A percentile compares a stretch with the other conserved stretches of the same genome.
Evolutionary conservation across 2,888 invertebrate species (phyloP).

Genomic region (Gonocerus acuteangulatus): DNA sequence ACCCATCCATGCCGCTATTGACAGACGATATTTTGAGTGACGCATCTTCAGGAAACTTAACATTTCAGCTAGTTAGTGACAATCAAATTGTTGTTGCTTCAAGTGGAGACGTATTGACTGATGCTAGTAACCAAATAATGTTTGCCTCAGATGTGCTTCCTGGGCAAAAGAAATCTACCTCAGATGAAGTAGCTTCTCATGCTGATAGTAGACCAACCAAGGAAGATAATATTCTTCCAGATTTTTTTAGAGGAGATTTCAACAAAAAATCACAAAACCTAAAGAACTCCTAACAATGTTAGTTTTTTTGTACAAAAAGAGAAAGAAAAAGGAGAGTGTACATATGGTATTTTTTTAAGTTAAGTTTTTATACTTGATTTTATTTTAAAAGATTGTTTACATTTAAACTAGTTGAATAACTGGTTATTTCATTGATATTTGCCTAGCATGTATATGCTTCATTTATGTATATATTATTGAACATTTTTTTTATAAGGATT

Average conservation of each 20-base stretch:
- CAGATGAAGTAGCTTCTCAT: no score
- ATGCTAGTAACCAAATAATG: not conserved
- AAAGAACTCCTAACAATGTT: no score
- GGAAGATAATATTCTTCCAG: conserved; percentile 20
- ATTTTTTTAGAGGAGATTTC: conserved; percentile 19
- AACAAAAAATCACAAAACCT: conserved; percentile 7
- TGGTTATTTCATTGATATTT: no score
- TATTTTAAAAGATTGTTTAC: no score
- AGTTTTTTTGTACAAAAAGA: no score
- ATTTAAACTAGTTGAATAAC: no score
- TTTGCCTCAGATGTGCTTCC: not conserved
- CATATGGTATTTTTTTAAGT: no score
- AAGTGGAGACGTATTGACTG: not conserved
- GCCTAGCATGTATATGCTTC: no score
- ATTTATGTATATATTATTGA: no score
- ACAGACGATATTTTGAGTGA: conserved; percentile 7
- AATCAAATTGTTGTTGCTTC: conserved; percentile 5
- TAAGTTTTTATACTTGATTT: no score
- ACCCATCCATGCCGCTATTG: conserved; percentile 21
- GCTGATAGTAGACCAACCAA: not conserved
- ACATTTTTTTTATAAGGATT: no score
- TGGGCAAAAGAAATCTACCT: not conserved
- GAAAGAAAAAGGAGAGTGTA: no score
- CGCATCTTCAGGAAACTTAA: not conserved
- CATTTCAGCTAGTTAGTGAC: conserved; percentile 5